Evolutionary conservation across 2,113 vertebrate species (phyloP), one percentile per base, ranked within the genome.

Genomic region (Planiliza haematocheilus): DNA sequence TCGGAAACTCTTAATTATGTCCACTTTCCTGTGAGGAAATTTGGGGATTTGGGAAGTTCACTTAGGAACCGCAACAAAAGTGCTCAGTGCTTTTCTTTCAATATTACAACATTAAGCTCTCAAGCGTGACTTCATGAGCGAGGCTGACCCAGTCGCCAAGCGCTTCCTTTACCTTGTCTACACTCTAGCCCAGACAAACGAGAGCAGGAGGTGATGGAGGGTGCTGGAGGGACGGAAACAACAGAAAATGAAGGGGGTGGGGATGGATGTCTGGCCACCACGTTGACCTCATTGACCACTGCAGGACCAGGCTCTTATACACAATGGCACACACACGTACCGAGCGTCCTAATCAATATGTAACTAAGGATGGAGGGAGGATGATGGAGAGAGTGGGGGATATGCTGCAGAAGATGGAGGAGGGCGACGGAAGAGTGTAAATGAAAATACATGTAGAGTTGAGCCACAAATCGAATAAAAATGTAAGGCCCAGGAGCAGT

Each of bases 241-340:
- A 43, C 37, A 61, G 41, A 45, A 55, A 74, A 53, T 0, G 12
- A 59, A 43, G 56, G 76, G 74, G 86, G 71, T 56, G 55, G 72
- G 70, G 70, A 58, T 34, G 79, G 77, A 61, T 86, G 88, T 91
- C 89, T 93, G 89, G 86, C 86, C 86, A 78, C 74, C 69, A 74
- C 60, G 69, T 85, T 93, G 89, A 92, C 90, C 92, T 87, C 77
- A 70, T 77, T 85, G 87, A 90, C 83, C 89, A 91, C 60, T 82
- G 72, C 78, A 75, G 77, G 77, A 77, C 62, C 65, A 70, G 73
- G 71, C 84, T 51, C 2, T n/a, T 65, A 70, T 7, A 59, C 48
- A 81, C 60, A 72, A 65, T 62, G 38, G 70, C 43, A 37, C 38
- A 65, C 39, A 46, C 70, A 59, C 4, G 45, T 70, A 74, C 46